Conservation (phyloP, 2,888 invertebrate species). For the Hypena proboscidalis region DNA sequence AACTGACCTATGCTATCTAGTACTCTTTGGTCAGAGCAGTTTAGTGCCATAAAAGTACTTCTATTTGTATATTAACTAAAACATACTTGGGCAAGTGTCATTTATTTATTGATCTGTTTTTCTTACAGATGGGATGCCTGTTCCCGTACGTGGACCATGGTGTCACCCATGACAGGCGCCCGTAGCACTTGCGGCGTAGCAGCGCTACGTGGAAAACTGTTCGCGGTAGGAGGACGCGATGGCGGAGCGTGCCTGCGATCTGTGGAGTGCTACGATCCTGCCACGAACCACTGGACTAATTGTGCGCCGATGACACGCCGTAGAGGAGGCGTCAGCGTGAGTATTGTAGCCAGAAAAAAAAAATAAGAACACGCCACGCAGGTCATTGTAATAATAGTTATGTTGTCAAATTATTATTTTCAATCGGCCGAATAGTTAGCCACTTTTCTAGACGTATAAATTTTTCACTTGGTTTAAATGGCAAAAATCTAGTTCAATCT, state of each 20-base stretch:
- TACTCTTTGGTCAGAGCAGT: too few relatives aligned
- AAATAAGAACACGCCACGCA: too few relatives aligned
- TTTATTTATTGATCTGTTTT: background rate
- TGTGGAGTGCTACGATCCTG: slow-evolving; percentile 94
- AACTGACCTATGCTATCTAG: too few relatives aligned
- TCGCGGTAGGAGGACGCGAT: slow-evolving; percentile 97
- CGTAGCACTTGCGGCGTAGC: slow-evolving; percentile 96
- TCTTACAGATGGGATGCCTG: slow-evolving; percentile 92
- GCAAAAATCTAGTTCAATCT: too few relatives aligned
- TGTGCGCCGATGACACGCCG: slow-evolving; percentile 95
- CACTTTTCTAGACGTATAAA: background rate
- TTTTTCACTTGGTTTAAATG: background rate
- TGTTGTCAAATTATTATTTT: too few relatives aligned
- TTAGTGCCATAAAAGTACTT: too few relatives aligned
- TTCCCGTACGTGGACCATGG: slow-evolving; percentile 94
- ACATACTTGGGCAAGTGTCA: too few relatives aligned
- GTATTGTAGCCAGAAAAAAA: slow-evolving; percentile 47
- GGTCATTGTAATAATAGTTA: too few relatives aligned
- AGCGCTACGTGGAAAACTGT: slow-evolving; percentile 92
- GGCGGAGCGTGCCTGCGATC: slow-evolving; percentile 95
- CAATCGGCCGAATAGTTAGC: background rate
- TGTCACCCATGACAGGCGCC: slow-evolving; percentile 95
- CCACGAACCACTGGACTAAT: slow-evolving; percentile 90
- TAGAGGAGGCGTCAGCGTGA: slow-evolving; percentile 95
- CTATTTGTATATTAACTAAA: too few relatives aligned